Evolutionary conservation across 2,113 vertebrate species (phyloP).

Genomic region (Sander lucioperca): DNA sequence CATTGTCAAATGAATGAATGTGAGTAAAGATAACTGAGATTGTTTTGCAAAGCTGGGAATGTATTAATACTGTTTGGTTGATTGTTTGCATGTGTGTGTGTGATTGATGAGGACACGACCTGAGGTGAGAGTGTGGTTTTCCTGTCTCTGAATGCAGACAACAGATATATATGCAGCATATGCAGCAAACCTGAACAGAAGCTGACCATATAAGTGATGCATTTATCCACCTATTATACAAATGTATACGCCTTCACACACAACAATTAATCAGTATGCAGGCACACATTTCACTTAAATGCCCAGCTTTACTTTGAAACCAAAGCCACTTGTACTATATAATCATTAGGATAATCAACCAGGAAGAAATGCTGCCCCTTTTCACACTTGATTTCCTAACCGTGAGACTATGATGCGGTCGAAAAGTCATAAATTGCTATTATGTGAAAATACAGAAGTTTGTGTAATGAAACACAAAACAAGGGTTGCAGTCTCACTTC

Average conservation of each 20-base stretch:
- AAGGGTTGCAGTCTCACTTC: not conserved
- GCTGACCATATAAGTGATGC: not conserved
- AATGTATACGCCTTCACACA: slow-evolving; percentile 8
- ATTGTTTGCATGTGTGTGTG: not conserved
- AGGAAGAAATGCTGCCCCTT: not conserved
- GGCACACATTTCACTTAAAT: slow-evolving; percentile 57
- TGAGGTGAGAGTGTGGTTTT: not conserved
- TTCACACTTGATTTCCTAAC: not conserved
- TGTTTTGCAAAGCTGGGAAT: too few relatives aligned
- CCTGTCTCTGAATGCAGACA: slow-evolving; percentile 7
- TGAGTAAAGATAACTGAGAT: too few relatives aligned
- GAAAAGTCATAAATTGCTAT: not conserved
- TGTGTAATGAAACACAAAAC: not conserved
- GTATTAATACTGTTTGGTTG: not conserved
- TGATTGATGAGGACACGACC: not conserved
- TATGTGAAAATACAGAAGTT: not conserved
- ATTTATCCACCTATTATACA: slow-evolving; percentile 8
- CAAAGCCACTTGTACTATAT: slow-evolving; percentile 16
- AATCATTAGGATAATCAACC: slow-evolving; percentile 2
- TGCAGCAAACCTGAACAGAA: slow-evolving; percentile 8
- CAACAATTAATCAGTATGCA: not conserved
- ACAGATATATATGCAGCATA: not conserved
- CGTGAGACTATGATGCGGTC: not conserved
- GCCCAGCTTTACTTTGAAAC: slow-evolving; percentile 51
- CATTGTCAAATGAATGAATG: too few relatives aligned